A percentile compares a stretch with the other conserved stretches of the same genome.
Evolutionary conservation across 2,888 invertebrate species (phyloP).

Genomic region (Lasioglossum malachurum): DNA sequence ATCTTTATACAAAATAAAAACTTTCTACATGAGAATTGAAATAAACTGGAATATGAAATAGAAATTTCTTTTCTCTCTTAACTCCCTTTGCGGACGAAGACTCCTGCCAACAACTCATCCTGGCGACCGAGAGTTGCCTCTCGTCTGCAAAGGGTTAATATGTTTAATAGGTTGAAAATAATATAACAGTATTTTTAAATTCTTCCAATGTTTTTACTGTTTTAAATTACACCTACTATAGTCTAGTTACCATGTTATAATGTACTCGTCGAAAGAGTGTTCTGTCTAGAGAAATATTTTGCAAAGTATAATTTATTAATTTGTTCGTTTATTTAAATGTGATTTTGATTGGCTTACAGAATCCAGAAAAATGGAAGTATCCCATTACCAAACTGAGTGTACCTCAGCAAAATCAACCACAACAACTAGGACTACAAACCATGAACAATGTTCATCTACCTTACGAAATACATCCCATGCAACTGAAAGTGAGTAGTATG

Average conservation of each 20-base stretch:
- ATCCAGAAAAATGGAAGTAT: conserved; percentile 95
- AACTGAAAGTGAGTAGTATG: conserved; percentile 81
- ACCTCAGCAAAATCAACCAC: conserved; percentile 87
- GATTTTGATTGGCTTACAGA: conserved; percentile 86
- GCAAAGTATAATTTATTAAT: not conserved
- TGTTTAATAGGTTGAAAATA: not conserved
- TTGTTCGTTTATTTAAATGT: conserved; percentile 57
- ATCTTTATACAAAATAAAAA: too few species aligned
- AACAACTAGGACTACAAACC: conserved; percentile 87
- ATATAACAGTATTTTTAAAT: not conserved
- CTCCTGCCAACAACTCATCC: too few species aligned
- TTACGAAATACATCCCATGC: conserved; percentile 83
- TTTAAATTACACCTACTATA: not conserved
- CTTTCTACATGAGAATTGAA: not conserved
- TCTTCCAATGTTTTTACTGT: too few species aligned
- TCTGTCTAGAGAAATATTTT: not conserved
- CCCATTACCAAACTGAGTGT: conserved; percentile 85
- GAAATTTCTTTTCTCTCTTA: not conserved
- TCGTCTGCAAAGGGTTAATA: too few species aligned
- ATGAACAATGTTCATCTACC: conserved; percentile 85
- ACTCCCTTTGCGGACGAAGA: too few species aligned
- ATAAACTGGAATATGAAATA: not conserved
- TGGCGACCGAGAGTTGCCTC: too few species aligned
- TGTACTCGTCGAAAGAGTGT: not conserved
- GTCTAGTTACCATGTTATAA: not conserved